Base-by-base conservation (phyloP, 2,113 vertebrate genomes). In the Nibea albiflora region DNA sequence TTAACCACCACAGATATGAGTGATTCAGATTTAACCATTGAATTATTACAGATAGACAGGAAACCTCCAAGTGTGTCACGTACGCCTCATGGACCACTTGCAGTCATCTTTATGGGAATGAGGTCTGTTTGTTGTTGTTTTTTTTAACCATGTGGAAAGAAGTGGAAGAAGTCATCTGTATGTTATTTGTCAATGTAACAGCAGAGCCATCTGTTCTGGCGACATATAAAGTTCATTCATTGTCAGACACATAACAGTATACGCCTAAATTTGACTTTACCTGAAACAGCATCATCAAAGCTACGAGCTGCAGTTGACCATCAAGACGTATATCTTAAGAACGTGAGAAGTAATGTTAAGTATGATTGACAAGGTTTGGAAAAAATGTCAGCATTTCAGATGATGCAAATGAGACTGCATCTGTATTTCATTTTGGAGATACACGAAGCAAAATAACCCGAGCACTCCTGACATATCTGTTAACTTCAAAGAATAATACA, bases 51-150 rank as follows among this genome's bases (percentile, higher is more conserved):
- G 28, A 64, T 10, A 22, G 20, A 56, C 74, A 67, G 66, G 78
- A 83, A 90, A 82, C 49, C n/a, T 71, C n/a, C 24, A 35, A 61
- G 39, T 87, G 84, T 84, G 85, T 93, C 85, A 92, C 53, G n/a
- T 26, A 17, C 44, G 65, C 78, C 76, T 81, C 85, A 85, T 4
- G 31, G 63, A 85, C 78, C 81, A 77, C 71, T 70, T 84, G 76
- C 80, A 76, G 42, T 73, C 65, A 17, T 31, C 65, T 39, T 71
- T 17, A 42, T 52, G 35, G 63, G 4, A 76, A 71, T 28, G 5
- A 47, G 22, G 1, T 2, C 1, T 35, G 8, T 31, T 69, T 68
- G 74, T 61, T 17, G 58, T 24, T 47, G 1, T 16, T 14, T 44
- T 68, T 35, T 49, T 11, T 9, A 22, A 46, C 39, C 31, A 39